Evolutionary conservation across 2,113 vertebrate species (phyloP), one percentile per base, ranked within the genome.

Genomic region (Catharus minimus): DNA sequence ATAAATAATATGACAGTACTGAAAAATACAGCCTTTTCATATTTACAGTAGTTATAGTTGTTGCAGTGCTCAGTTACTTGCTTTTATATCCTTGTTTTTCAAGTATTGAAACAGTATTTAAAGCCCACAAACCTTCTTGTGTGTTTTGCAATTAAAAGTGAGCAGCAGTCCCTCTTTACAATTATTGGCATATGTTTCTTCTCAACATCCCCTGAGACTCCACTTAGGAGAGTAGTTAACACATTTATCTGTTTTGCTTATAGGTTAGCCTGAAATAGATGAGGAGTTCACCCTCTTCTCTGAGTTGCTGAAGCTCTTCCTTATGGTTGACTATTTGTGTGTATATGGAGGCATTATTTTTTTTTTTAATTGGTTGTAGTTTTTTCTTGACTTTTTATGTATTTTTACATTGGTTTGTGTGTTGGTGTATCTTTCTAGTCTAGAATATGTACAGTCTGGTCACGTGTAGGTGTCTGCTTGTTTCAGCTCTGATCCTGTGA

Each of bases 221-320:
- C 32, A 24, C 83, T 84, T 55, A 53, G 46, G n/a, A 56, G 71
- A 81, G 57, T 1, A 86, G 72, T 69, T 90, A 77, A 77, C 75
- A 64, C 64, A 49, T 89, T 94, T 86, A 66, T 76, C 82, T 62
- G 5, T 91, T 95, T 94, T 47, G 74, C 39, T 91, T 80, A 30
- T n/a, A 91, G 50, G 62, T 85, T 87, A 77, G 43, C 30, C 64
- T 82, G 60, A 76, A 82, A 89, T 64, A 94, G 24, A 72, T 41
- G 43, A 76, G 79, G 69, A 82, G 32, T 68, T 86, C 36, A 64
- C 18, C n/a, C 44, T 88, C 39, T 38, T 62, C 38, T 78, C 62
- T 66, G 30, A 85, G 47, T 32, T 81, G 39, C 57, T 83, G 52
- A 82, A 77, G 26, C 3, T 95, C 12, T 91, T 87, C 44, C 57